Base-by-base conservation (phyloP, 1,140 invertebrate species). In the Dolichoris vasculosae region DNA sequence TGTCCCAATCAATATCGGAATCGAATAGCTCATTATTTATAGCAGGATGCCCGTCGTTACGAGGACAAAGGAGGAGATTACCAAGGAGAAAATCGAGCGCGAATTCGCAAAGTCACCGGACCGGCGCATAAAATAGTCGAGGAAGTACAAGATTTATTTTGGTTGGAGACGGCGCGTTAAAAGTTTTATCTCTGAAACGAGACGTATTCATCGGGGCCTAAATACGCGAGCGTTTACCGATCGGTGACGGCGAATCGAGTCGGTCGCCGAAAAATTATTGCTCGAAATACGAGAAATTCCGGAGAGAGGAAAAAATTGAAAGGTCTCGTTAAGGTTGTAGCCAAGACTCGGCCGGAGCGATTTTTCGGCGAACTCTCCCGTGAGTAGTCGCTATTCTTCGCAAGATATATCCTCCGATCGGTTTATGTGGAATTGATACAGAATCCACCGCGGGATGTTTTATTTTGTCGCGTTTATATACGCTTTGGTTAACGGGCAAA, bases 391-490 rank as follows among this genome's bases (percentile, higher is more conserved):
- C 40, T 40, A 26, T 51, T 81, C 79, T 48, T 73, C 48, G 35
- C 48, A 26, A 17, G 0, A 77, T 76, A 8, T 48, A 77, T 77
- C n/a, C 46, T 55, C 48, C 87, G 88, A 89, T 89, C 88, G 85
- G 88, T 84, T 89, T 89, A 89, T 64, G 55, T 55, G 85, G 30
- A 82, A 82, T 73, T 73, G 81, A 82, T 82, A 59, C 67, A 8
- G 15, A n/a, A 30, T 26, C 46, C 55, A 51, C 40, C n/a, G 63
- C 38, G 38, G 46, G 75, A 35, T 82, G 59, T 73, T 82, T 38
- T 71, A 81, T 81, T 71, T 77, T 48, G n/a, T 30, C 75, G n/a
- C 38, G 35, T 48, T 77, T 77, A 8, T 77, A 77, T n/a, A 51
- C 75, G 71, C 26, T 46, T 77, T 35, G 46, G 46, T 26, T 17